A percentile compares a stretch with the other conserved stretches of the same genome.
phyloP scores from a whole-genome alignment of 1,140 invertebrate genomes.

The Drosophila orena region DNA sequence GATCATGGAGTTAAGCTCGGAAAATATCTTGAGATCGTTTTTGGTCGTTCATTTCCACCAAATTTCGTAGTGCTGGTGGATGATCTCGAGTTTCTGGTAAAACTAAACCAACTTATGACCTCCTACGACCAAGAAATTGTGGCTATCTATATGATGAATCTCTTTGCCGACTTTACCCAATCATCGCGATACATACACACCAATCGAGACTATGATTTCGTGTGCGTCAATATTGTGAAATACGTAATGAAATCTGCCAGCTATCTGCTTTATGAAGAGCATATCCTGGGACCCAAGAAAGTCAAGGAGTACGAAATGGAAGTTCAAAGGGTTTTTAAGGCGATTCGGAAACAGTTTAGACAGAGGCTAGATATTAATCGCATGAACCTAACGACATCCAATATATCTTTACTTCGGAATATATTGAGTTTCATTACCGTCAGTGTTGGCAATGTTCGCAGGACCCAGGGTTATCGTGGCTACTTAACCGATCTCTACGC shows the following conservation, averaged over 20 bases:
- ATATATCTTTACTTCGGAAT: not conserved
- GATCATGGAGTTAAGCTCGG: not conserved
- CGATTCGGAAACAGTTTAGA: not conserved
- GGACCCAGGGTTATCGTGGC: not conserved
- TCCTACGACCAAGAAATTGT: not conserved
- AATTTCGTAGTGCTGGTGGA: constrained; percentile 4
- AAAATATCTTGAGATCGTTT: constrained; percentile 5
- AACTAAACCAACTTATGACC: constrained; percentile 1
- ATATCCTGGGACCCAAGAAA: not conserved
- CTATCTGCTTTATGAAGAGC: constrained; percentile 5
- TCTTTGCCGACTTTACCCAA: constrained; percentile 1
- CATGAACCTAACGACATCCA: not conserved
- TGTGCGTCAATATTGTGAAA: not conserved
- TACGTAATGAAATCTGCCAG: not conserved
- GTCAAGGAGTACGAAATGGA: not conserved
- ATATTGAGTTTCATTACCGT: constrained; percentile 2
- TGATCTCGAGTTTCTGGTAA: not conserved
- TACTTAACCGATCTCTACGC: not conserved
- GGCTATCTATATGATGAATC: not conserved
- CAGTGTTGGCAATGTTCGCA: not conserved
- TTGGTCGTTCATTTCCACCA: not conserved
- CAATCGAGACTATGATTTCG: not conserved
- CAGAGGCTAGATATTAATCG: not conserved
- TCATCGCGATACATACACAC: not conserved
- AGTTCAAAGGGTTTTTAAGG: not conserved